Evolutionary conservation across 2,888 invertebrate genomes (phyloP).

Genomic region (Dryadula phaetusa): DNA sequence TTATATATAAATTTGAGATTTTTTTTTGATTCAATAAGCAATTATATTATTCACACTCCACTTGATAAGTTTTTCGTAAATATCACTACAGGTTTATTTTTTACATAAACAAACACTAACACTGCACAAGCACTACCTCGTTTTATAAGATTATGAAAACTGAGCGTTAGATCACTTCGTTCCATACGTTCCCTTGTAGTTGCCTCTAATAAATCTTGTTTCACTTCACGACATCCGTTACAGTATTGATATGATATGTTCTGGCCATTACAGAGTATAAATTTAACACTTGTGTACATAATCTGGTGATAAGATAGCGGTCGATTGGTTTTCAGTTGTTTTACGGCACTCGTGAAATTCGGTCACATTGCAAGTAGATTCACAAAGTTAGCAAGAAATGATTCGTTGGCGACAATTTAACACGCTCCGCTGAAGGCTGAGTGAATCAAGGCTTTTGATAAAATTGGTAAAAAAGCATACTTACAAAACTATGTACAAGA

Average conservation of each 20-base stretch:
- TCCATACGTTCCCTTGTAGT: constrained; percentile 67
- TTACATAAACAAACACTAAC: constrained; percentile 43
- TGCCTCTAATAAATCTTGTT: constrained; percentile 48
- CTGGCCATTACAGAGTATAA: constrained; percentile 71
- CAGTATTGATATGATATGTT: constrained; percentile 69
- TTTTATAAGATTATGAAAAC: constrained; percentile 80
- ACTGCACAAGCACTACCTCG: constrained; percentile 66
- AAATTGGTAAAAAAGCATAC: constrained; percentile 46
- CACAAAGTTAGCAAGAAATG: constrained; percentile 18
- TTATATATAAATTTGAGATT: too few species aligned
- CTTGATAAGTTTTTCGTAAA: constrained; percentile 10
- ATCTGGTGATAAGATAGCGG: constrained; percentile 79
- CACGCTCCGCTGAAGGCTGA: constrained; percentile 55
- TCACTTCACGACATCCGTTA: constrained; percentile 56
- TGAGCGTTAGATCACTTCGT: constrained; percentile 75
- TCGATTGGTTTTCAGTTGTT: constrained; percentile 50
- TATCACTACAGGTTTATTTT: constrained; percentile 29
- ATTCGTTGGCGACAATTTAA: constrained; percentile 45
- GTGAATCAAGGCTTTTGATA: constrained; percentile 51
- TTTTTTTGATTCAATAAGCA: too few species aligned
- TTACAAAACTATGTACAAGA: constrained; percentile 51
- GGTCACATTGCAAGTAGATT: constrained; percentile 37
- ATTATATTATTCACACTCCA: not conserved
- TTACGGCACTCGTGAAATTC: constrained; percentile 42
- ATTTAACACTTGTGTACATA: constrained; percentile 79